Evolutionary conservation across 2,888 invertebrate species (phyloP).

Genomic region (Polia nebulosa): DNA sequence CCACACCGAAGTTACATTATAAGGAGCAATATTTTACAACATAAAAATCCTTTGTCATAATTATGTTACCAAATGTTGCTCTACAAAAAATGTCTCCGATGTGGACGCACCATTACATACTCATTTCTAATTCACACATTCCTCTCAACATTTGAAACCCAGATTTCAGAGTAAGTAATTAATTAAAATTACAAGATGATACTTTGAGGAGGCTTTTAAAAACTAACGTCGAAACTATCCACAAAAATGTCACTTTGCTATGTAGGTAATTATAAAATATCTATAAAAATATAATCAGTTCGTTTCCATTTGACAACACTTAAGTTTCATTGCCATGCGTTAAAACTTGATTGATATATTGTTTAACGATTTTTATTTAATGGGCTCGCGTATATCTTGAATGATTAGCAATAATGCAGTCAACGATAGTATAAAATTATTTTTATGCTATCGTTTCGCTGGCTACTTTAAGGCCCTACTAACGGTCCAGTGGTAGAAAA

Average conservation of each 20-base stretch:
- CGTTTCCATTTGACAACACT: slow-evolving; percentile 22
- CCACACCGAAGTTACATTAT: too few relatives aligned
- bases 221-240: neutral
- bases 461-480: too few relatives aligned
- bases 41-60: too few relatives aligned
- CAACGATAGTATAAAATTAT: neutral
- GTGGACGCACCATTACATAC: too few relatives aligned
- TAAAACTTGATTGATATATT: neutral
- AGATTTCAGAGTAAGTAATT: too few relatives aligned
- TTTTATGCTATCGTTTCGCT: neutral
- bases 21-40: too few relatives aligned
- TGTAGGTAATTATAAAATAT: neutral
- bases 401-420: neutral
- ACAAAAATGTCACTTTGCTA: neutral
- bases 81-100: too few relatives aligned
- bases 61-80: too few relatives aligned
- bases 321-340: neutral
- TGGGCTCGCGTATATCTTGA: neutral
- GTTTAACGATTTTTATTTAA: too few relatives aligned
- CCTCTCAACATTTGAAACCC: too few relatives aligned
- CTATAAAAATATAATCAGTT: slow-evolving; percentile 13
- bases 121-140: too few relatives aligned
- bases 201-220: slow-evolving; percentile 16
- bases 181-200: neutral
- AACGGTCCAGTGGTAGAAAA: too few relatives aligned